Evolutionary conservation across 2,888 invertebrate species (phyloP).

Genomic region (Marasmarcha lunaedactyla): DNA sequence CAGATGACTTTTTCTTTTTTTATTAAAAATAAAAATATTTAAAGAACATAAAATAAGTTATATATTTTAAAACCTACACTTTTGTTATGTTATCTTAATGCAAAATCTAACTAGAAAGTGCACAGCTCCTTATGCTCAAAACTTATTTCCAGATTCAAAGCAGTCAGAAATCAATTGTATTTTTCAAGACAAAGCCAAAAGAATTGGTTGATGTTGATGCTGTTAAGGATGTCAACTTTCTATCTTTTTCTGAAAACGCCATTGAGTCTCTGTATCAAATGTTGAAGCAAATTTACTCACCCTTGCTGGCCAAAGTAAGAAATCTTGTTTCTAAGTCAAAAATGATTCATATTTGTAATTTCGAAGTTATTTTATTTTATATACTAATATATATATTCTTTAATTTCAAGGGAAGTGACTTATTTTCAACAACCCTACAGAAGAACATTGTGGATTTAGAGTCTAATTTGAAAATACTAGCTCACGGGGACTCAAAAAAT

Average conservation of each 20-base stretch:
- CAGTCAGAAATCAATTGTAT: constrained; percentile 43
- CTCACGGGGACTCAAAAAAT: constrained; percentile 43
- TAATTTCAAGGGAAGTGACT: constrained; percentile 41
- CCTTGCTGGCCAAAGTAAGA: constrained; percentile 44
- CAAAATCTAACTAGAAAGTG: no score
- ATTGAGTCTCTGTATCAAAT: constrained; percentile 54
- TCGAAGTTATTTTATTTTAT: no score
- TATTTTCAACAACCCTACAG: constrained; percentile 50
- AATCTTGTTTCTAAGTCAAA: background rate
- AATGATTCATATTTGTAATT: background rate
- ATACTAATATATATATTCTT: no score
- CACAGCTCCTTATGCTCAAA: no score
- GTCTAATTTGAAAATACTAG: constrained; percentile 43
- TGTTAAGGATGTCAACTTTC: constrained; percentile 38
- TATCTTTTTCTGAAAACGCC: constrained; percentile 42
- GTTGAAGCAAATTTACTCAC: constrained; percentile 51
- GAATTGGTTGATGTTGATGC: constrained; percentile 31
- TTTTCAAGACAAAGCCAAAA: constrained; percentile 43
- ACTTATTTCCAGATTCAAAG: constrained; percentile 38
- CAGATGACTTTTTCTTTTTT: no score
- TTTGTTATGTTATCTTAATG: no score
- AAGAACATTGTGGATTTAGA: constrained; percentile 52
- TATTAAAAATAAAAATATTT: no score
- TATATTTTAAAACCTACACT: no score
- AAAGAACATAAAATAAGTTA: no score